Conservation (phyloP, 2,797 vertebrate species). For the Enoplosus armatus region DNA sequence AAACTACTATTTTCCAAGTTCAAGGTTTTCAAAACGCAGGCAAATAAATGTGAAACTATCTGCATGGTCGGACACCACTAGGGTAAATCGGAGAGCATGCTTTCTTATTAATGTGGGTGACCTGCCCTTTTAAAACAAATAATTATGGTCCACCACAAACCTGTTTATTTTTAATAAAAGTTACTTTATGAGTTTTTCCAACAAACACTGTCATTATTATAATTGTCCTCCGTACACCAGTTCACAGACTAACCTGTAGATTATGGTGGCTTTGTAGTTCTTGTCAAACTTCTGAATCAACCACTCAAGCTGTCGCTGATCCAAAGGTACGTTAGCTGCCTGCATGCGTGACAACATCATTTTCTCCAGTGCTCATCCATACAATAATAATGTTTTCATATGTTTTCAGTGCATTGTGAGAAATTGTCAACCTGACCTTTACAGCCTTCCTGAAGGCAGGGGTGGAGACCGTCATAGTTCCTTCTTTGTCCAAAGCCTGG, state of each 20-base stretch:
- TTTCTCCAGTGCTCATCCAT: not conserved
- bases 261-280: constrained; percentile 69
- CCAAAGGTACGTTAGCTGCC: constrained; percentile 77
- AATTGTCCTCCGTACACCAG: not conserved
- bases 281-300: constrained; percentile 76
- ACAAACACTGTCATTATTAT: too few species aligned
- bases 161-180: not conserved
- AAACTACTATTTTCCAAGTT: not conserved
- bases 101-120: not conserved
- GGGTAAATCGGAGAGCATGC: not conserved
- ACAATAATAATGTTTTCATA: not conserved
- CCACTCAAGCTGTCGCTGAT: constrained; percentile 75
- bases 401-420: not conserved
- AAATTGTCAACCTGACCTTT: constrained; percentile 32
- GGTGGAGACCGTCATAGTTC: constrained; percentile 46
- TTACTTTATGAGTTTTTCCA: not conserved
- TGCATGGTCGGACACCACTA: not conserved
- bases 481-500: constrained; percentile 75
- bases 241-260: constrained; percentile 77
- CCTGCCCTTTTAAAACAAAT: not conserved
- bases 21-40: not conserved
- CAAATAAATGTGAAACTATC: not conserved
- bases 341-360: constrained; percentile 40
- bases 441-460: constrained; percentile 52
- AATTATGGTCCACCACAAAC: not conserved